Evolutionary conservation across 2,113 vertebrate species (phyloP), one percentile per base, ranked within the genome.

Genomic region (Petroica traversi): DNA sequence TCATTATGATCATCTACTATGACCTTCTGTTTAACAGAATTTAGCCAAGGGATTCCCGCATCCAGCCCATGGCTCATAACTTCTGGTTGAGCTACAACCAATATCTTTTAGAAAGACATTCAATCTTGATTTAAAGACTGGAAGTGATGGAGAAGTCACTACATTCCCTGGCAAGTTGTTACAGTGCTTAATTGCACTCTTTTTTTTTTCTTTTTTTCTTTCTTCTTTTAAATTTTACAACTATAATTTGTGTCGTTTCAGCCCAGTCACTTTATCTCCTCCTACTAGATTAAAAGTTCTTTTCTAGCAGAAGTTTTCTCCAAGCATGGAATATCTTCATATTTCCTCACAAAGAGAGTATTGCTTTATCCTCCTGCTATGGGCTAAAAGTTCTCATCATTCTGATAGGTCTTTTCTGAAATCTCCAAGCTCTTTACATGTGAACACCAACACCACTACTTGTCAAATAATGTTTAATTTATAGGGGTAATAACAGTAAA

Each of bases 21-120:
- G 93, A 96, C 88, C 93, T 97, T 94, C 94, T 85, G 67, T 85
- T 90, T 84, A 94, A 93, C 85, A 89, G 82, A 96, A 93, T 95
- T 94, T 92, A 94, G 94, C 85, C 88, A 94, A 92, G 88, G 92
- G 94, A 97, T 85, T 92, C 94, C 93, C 0, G 2, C 90, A 92
- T 92, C 79, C 85, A 88, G 85, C 88, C 88, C 40, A 67, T 74
- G 82, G 67, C 88, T 96, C 92, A 73, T 96, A 90, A 94, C 92
- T 93, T 86, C 82, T 93, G 68, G 48, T 64, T 93, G 92, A 92
- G 82, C 92, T 85, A 69, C 78, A 92, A 91, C 74, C 57, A 52
- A 4, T 85, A 72, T 14, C 88, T 94, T 93, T 83, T 45, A 76
- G 79, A 59, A 93, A 94, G 88, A 63, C 57, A 92, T 63, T 88